Evolutionary conservation across 2,797 vertebrate species (phyloP).

Genomic region (Enteromius trimaculatus): DNA sequence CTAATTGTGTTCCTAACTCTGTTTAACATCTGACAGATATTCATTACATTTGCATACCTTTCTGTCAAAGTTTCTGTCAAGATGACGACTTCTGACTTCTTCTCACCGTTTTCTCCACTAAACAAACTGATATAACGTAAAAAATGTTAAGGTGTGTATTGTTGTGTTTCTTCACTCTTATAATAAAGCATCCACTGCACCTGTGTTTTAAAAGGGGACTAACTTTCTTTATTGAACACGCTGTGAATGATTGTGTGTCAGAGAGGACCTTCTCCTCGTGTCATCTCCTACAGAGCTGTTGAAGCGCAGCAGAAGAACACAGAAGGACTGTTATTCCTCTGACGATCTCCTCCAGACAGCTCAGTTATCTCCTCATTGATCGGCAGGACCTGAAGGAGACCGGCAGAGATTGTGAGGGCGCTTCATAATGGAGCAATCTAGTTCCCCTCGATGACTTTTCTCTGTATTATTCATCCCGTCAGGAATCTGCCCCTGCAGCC

Average conservation of each 20-base stretch:
- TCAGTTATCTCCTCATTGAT: constrained; percentile 68
- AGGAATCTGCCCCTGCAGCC: constrained; percentile 49
- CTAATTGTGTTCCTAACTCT: too few relatives aligned
- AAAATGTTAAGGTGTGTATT: too few relatives aligned
- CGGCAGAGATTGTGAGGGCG: constrained; percentile 30
- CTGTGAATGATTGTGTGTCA: constrained; percentile 2
- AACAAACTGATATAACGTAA: too few relatives aligned
- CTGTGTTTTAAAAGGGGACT: not conserved
- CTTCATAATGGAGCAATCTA: constrained; percentile 61
- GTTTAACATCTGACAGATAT: too few relatives aligned
- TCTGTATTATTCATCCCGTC: constrained; percentile 53
- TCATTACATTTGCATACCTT: too few relatives aligned
- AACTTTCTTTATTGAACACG: not conserved
- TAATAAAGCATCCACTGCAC: not conserved
- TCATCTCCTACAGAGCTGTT: constrained; percentile 5
- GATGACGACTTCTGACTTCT: too few relatives aligned
- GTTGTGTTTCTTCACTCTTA: too few relatives aligned
- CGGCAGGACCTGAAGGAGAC: constrained; percentile 41
- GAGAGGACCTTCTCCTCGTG: not conserved
- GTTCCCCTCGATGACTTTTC: constrained; percentile 49
- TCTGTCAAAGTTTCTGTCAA: too few relatives aligned
- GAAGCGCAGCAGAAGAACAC: too few relatives aligned
- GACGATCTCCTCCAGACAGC: constrained; percentile 50
- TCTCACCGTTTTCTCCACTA: too few relatives aligned
- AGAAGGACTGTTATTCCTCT: constrained; percentile 59